Evolutionary conservation across 1,140 invertebrate genomes (phyloP), one percentile per base, ranked within the genome.

Genomic region (Pogonus chalceus): DNA sequence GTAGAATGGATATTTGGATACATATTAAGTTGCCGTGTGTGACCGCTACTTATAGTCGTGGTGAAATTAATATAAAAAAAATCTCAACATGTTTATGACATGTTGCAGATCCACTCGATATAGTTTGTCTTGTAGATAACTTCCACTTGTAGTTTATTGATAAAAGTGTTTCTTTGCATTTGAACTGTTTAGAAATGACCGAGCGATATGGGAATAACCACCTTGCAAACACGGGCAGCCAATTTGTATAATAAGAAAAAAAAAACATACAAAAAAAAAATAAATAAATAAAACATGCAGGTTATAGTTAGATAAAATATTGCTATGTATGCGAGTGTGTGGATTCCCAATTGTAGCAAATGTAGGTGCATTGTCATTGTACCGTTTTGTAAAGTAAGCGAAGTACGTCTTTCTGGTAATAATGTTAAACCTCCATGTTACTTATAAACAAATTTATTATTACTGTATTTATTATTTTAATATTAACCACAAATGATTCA

Each of bases 321-420:
- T 43, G 37, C 18, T n/a, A n/a, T n/a, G 9, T 12, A 9, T 9
- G 9, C 37, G 4, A 16, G 37, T 43, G 18, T 43, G 37, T 43
- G 37, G 18, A 10, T 43, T 43, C 37, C 37, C 7, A 43, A 16
- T 10, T 18, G 18, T 43, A 43, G 37, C 18, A 43, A 43, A 43
- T 43, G 18, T 43, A 43, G 37, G 18, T 18, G 37, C 18, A 43
- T 18, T 18, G 18, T 43, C 37, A 43, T 65, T 66, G 68, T 69
- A 69, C 68, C 68, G 68, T 69, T 69, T 69, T 69, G 68, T 69
- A 69, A 69, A 69, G 62, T 69, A 69, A 69, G 65, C 60, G 62
- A 67, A 60, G 62, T 64, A 62, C 58, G 64, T 67, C 65, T 69
- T 68, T 69, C 65, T 69, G 66, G 68, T 43, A 43, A 69, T 62